Conservation (phyloP, 2,113 vertebrate genomes). For the Hippocampus zosterae region DNA sequence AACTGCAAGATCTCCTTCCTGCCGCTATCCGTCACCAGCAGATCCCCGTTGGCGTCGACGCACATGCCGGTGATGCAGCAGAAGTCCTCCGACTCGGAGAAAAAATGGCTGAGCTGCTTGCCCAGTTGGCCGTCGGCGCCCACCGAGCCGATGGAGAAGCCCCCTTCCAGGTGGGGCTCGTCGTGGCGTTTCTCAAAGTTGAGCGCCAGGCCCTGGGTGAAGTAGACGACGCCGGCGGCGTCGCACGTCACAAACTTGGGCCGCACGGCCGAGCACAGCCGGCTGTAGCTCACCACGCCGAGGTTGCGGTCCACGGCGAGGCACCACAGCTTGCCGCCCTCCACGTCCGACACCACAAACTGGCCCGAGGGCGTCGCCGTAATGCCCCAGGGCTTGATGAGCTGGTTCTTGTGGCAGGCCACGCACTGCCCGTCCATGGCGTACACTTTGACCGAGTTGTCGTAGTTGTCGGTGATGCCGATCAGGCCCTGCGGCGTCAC, state of each 20-base stretch:
- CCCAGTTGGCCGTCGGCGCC: slow-evolving; percentile 88
- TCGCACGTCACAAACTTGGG: slow-evolving; percentile 97
- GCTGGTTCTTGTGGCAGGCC: slow-evolving; percentile 90
- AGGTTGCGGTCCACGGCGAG: slow-evolving; percentile 86
- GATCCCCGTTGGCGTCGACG: slow-evolving; percentile 86
- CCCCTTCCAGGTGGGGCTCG: slow-evolving; percentile 91
- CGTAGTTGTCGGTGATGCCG: slow-evolving; percentile 92
- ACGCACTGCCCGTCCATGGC: slow-evolving; percentile 91
- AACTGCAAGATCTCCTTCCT: slow-evolving; percentile 94
- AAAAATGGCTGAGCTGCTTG: slow-evolving; percentile 95
- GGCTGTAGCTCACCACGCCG: slow-evolving; percentile 90
- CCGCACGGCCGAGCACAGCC: slow-evolving; percentile 88
- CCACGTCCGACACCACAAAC: slow-evolving; percentile 94
- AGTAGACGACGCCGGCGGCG: slow-evolving; percentile 87
- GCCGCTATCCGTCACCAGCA: slow-evolving; percentile 93
- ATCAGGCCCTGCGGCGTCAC: slow-evolving; percentile 92
- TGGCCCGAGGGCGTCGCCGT: slow-evolving; percentile 89
- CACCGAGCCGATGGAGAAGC: slow-evolving; percentile 93
- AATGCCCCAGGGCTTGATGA: slow-evolving; percentile 97
- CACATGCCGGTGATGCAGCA: slow-evolving; percentile 98
- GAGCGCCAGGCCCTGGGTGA: slow-evolving; percentile 92
- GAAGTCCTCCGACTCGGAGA: slow-evolving; percentile 93
- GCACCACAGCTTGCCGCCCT: slow-evolving; percentile 95
- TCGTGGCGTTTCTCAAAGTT: slow-evolving; percentile 92
- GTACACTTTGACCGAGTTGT: slow-evolving; percentile 96